Conservation (phyloP, 2,113 vertebrate species). For the Pluvianellus socialis region DNA sequence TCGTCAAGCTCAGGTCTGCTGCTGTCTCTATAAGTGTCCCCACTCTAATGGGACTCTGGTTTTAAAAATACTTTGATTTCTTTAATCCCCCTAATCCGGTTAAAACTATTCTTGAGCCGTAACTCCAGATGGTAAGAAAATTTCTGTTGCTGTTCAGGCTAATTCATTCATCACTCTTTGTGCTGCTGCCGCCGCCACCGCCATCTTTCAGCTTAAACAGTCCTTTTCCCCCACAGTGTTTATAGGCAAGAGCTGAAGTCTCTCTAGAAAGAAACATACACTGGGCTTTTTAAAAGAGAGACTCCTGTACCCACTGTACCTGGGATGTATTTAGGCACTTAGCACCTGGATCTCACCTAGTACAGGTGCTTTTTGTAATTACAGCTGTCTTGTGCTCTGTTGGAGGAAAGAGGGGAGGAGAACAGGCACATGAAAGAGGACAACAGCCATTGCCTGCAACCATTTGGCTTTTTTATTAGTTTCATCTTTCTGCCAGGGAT, state of each 20-base stretch:
- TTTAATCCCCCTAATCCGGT: background rate
- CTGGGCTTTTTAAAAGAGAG: background rate
- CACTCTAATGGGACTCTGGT: background rate
- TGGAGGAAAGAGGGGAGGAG: background rate
- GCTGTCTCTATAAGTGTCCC: background rate
- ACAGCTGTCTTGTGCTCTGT: fast-evolving
- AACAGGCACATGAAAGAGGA: background rate
- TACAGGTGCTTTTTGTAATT: background rate
- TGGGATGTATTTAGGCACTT: background rate
- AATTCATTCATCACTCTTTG: background rate
- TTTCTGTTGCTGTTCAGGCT: background rate
- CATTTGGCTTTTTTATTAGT: background rate
- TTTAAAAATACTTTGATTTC: background rate
- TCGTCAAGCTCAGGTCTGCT: background rate
- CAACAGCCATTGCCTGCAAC: background rate
- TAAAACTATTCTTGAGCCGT: background rate
- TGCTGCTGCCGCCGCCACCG: fast-evolving
- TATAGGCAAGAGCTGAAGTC: background rate
- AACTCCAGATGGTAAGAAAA: background rate
- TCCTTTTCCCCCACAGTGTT: fast-evolving
- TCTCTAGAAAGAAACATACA: background rate
- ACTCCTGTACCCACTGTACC: too few relatives aligned
- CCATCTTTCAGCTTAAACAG: background rate
- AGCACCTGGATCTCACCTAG: background rate
- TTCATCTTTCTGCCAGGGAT: background rate